A percentile compares a stretch with the other conserved stretches of the same genome.
These are phyloP conservation scores for Chascanopsetta lugubris DNA, from an alignment of 2,113 vertebrate species.

Conservation along the genomic window DNA sequence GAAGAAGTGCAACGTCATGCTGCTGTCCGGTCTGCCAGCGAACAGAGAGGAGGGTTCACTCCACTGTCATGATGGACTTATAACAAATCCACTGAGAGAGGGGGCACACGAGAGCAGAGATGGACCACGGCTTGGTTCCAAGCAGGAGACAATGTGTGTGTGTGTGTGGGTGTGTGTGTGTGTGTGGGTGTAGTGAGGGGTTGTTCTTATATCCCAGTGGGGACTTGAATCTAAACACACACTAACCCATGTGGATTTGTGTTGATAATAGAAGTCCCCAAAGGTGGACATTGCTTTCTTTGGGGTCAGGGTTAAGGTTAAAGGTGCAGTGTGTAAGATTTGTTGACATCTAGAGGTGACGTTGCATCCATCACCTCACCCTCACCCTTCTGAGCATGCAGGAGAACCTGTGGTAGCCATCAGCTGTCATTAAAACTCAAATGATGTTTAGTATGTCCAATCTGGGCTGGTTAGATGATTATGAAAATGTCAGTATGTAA, in stretches of 20 bases:
- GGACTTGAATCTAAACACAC: not conserved
- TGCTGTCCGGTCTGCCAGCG: constrained; percentile 57
- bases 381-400: too few species aligned
- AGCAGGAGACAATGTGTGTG: constrained; percentile 16
- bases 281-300: not conserved
- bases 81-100: constrained; percentile 38
- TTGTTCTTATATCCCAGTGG: not conserved
- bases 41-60: constrained; percentile 51
- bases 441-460: too few species aligned
- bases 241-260: not conserved
- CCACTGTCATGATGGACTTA: constrained; percentile 53
- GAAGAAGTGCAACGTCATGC: constrained; percentile 68
- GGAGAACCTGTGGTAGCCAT: too few species aligned
- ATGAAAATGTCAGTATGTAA: too few species aligned
- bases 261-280: not conserved
- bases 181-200: not conserved
- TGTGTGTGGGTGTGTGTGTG: constrained; percentile 5
- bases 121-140: constrained; percentile 16
- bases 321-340: too few species aligned
- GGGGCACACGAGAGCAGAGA: constrained; percentile 19
- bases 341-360: not conserved
- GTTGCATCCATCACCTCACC: too few species aligned
- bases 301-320: too few species aligned
- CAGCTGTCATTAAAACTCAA: too few species aligned
- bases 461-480: too few species aligned